phyloP scores from a whole-genome alignment of 1,140 invertebrate species.

The Heliconius hermathena region DNA sequence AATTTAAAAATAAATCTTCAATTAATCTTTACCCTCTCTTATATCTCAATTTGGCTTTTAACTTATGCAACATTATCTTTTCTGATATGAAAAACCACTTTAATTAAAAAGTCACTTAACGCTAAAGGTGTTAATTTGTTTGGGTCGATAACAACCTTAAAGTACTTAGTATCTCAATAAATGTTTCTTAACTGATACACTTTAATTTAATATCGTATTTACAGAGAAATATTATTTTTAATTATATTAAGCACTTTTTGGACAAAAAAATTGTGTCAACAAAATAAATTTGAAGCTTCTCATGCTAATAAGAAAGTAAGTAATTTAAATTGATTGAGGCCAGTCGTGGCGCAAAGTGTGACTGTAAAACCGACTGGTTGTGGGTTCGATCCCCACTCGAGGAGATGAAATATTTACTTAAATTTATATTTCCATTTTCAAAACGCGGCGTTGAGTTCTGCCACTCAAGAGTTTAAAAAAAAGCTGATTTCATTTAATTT shows the following conservation, averaged over 20 bases:
- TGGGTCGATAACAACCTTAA: slow-evolving; percentile 16
- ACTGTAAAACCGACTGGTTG: too few species aligned
- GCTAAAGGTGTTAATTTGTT: slow-evolving; percentile 33
- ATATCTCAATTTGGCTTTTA: slow-evolving; percentile 34
- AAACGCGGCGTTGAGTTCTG: too few species aligned
- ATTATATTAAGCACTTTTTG: neutral
- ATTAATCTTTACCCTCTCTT: slow-evolving; percentile 23
- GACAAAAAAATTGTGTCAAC: neutral
- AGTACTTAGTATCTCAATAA: slow-evolving; percentile 1
- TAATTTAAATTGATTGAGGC: too few species aligned
- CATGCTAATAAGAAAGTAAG: neutral
- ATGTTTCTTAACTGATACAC: slow-evolving; percentile 1
- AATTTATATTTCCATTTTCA: too few species aligned
- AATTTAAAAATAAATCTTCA: slow-evolving; percentile 21
- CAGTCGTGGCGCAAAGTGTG: too few species aligned
- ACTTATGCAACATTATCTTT: slow-evolving; percentile 32
- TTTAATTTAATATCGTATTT: neutral
- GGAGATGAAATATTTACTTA: too few species aligned
- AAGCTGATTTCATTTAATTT: too few species aligned
- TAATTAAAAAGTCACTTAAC: slow-evolving; percentile 34
- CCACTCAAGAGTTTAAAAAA: too few species aligned
- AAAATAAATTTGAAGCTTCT: neutral
- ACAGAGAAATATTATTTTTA: neutral
- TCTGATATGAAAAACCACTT: slow-evolving; percentile 33
- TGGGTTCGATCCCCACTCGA: too few species aligned